Conservation (phyloP, 2,888 invertebrate species). For the Nemotelus pantherinus region DNA sequence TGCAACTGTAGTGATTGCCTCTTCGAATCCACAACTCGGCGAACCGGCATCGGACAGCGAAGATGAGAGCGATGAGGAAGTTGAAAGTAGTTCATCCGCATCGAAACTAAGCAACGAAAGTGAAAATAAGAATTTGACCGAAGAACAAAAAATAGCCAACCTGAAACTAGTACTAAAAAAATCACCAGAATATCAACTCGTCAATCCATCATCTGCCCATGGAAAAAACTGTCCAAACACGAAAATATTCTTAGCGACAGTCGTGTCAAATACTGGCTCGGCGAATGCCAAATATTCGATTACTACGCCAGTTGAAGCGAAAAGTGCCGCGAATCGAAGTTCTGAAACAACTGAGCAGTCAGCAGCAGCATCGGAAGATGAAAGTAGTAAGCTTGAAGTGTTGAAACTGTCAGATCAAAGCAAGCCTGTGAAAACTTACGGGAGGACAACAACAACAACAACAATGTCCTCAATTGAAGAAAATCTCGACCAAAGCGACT, state of each 20-base stretch:
- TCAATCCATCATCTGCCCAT: slow-evolving; percentile 36
- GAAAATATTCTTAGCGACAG: slow-evolving; percentile 46
- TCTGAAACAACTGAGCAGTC: background rate
- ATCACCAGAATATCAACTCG: slow-evolving; percentile 38
- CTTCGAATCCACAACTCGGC: background rate
- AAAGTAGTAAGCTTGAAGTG: background rate
- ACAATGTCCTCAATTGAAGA: background rate
- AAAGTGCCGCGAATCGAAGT: background rate
- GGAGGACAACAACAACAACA: background rate
- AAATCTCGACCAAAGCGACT: background rate
- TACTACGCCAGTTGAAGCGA: slow-evolving; percentile 20
- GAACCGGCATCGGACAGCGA: background rate
- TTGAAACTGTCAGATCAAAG: background rate
- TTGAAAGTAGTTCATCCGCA: slow-evolving; percentile 2
- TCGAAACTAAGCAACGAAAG: background rate
- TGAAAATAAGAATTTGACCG: background rate
- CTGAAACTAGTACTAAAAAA: slow-evolving; percentile 48
- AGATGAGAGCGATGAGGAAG: slow-evolving; percentile 29
- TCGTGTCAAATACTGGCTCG: slow-evolving; percentile 46
- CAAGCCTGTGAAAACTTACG: slow-evolving; percentile 23
- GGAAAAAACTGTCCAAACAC: slow-evolving; percentile 36
- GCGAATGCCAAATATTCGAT: slow-evolving; percentile 39
- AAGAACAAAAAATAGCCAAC: slow-evolving; percentile 35
- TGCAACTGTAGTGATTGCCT: background rate
- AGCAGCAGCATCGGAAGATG: background rate